Base-by-base conservation (phyloP, 1,140 invertebrate species). In the Ctenoplectra terminalis region DNA sequence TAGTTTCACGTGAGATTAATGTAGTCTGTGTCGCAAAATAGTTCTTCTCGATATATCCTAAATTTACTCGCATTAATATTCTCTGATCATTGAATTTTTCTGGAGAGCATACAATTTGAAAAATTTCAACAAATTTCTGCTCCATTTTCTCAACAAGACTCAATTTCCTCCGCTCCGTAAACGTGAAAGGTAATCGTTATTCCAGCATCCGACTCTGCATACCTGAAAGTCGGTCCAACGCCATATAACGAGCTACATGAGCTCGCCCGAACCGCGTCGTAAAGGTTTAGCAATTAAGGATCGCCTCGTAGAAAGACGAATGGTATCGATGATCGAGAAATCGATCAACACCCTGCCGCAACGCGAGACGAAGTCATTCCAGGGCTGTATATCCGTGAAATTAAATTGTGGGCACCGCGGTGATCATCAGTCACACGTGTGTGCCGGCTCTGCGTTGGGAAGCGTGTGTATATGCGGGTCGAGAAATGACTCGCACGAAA, bases 401-500 rank as follows among this genome's bases (percentile, higher is more conserved):
- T 87, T 87, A 87, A 85, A 89, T 88, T 78, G 87, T 78, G 85
- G 79, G 60, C 85, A 43, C 34, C 29, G 52, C 73, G 71, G 54
- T 61, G 83, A 81, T 87, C 87, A 87, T 88, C 85, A 81, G 88
- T 88, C 83, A 83, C 74, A 85, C 66, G 61, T 87, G 87, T 75
- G 20, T n/a, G 83, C 79, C 75, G 76, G 77, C n/a, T 31, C 11
- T 61, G 9, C 29, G 26, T 26, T 26, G 11, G 40, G 26, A 26
- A 29, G 61, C 29, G 70, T 60, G 54, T 40, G 3, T 31, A 60
- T 40, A 23, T 40, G 50, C 52, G 56, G 26, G 66, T 43, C 56
- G 63, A 40, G 64, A 48, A 64, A 64, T 46, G 85, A 72, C 78
- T 87, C 74, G 82, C 40, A 29, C 76, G 66, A 60, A 81, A 70